Conservation (phyloP, 35 echinoderm and acorn worm species). For the Anneissia japonica region DNA sequence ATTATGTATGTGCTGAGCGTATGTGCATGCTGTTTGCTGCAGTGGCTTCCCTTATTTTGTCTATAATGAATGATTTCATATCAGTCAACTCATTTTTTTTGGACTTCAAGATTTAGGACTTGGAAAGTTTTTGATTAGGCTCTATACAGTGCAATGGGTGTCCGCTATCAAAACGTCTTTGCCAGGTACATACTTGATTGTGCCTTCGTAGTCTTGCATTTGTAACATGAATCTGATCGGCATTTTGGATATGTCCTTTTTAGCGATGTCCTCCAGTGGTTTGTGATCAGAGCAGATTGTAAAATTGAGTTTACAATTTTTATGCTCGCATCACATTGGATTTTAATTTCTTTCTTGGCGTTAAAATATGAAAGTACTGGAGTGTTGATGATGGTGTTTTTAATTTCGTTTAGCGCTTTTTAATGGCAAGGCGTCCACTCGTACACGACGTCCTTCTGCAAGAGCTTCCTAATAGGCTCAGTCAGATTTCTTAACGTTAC, state of each 20-base stretch:
- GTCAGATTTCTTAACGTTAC: neutral
- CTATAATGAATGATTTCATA: conserved; percentile 1
- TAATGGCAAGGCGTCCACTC: conserved; percentile 22
- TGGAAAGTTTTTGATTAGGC: conserved; percentile 2
- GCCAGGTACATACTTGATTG: conserved; percentile 12
- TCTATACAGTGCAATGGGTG: neutral
- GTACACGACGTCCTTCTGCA: conserved; percentile 28
- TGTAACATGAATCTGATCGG: conserved; percentile 2
- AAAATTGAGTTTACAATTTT: conserved; percentile 2
- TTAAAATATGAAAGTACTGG: conserved; percentile 21
- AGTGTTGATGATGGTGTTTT: conserved; percentile 19
- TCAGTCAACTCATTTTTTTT: conserved; percentile 5
- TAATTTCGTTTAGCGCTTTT: conserved; percentile 12
- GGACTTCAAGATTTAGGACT: neutral
- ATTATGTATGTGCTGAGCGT: conserved; percentile 11
- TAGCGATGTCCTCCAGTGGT: conserved; percentile 12
- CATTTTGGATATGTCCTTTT: conserved; percentile 18
- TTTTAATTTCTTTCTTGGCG: conserved; percentile 23
- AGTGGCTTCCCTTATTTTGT: conserved; percentile 21
- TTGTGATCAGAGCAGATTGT: conserved; percentile 5
- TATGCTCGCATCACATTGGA: conserved; percentile 21
- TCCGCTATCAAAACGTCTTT: neutral
- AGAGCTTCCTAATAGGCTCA: conserved; percentile 6
- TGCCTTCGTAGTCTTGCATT: neutral
- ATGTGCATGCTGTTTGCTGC: conserved; percentile 12